Conservation (phyloP, 2,888 invertebrate species). For the Cynaeus angustus region DNA sequence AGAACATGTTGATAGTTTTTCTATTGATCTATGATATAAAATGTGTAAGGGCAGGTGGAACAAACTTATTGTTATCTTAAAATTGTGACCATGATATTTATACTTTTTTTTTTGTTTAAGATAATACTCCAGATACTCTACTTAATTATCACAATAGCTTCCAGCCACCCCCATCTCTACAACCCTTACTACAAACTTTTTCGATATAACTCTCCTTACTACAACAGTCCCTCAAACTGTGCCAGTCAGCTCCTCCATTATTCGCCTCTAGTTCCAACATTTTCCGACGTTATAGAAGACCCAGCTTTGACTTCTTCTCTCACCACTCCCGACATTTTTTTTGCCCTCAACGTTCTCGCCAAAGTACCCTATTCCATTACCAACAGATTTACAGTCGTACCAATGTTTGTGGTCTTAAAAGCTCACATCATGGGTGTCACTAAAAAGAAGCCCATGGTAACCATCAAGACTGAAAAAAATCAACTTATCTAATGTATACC, state of each 20-base stretch:
- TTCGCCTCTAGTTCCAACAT: constrained; percentile 45
- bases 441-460: constrained; percentile 67
- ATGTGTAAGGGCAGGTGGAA: too few relatives aligned
- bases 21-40: too few relatives aligned
- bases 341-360: constrained; percentile 66
- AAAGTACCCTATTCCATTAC: constrained; percentile 66
- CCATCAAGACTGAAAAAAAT: constrained; percentile 65
- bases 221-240: constrained; percentile 47
- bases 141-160: constrained; percentile 7
- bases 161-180: constrained; percentile 48
- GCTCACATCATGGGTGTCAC: constrained; percentile 68
- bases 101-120: too few relatives aligned
- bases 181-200: constrained; percentile 52
- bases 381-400: constrained; percentile 66
- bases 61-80: too few relatives aligned
- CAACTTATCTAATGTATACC: constrained; percentile 68
- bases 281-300: constrained; percentile 48
- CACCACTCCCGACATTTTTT: constrained; percentile 54
- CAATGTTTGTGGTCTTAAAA: constrained; percentile 66
- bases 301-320: constrained; percentile 49
- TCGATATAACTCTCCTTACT: too few relatives aligned
- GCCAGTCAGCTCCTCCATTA: constrained; percentile 47
- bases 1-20: too few relatives aligned
- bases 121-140: constrained; percentile 16
- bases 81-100: too few relatives aligned